Conservation (phyloP, 2,797 vertebrate genomes). For the Nannoperca obscura region DNA sequence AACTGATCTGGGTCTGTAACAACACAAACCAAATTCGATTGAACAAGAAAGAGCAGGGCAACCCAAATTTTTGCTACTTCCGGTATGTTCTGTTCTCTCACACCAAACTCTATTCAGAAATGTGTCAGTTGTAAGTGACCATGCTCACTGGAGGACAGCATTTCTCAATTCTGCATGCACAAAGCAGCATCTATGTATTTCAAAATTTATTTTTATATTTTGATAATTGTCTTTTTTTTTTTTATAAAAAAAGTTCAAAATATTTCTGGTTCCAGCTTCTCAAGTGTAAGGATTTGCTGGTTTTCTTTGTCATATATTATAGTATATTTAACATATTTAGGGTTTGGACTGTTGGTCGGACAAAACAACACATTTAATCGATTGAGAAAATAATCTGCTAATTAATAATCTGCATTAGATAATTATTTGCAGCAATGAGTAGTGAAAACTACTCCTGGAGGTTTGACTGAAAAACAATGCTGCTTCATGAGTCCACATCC, state of each 20-base stretch:
- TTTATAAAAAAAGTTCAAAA: neutral
- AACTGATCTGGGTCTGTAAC: slow-evolving; percentile 93
- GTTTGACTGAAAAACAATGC: neutral
- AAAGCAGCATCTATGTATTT: neutral
- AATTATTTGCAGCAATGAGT: neutral
- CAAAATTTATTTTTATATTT: neutral
- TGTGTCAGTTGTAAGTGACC: neutral
- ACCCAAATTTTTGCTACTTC: neutral
- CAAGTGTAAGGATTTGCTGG: neutral
- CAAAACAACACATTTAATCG: neutral
- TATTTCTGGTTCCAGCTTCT: neutral
- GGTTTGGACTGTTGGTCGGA: neutral
- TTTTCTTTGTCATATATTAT: neutral
- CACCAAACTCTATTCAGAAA: neutral
- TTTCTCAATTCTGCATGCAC: neutral
- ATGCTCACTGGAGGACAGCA: neutral
- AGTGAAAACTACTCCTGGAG: neutral
- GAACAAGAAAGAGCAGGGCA: neutral
- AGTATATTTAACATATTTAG: neutral
- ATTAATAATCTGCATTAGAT: neutral
- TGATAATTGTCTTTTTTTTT: neutral
- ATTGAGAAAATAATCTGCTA: neutral
- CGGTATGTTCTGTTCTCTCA: neutral
- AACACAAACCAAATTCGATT: neutral
- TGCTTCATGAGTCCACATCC: neutral